Base-by-base conservation (phyloP, 2,113 vertebrate genomes). In the Catharus fuscescens region DNA sequence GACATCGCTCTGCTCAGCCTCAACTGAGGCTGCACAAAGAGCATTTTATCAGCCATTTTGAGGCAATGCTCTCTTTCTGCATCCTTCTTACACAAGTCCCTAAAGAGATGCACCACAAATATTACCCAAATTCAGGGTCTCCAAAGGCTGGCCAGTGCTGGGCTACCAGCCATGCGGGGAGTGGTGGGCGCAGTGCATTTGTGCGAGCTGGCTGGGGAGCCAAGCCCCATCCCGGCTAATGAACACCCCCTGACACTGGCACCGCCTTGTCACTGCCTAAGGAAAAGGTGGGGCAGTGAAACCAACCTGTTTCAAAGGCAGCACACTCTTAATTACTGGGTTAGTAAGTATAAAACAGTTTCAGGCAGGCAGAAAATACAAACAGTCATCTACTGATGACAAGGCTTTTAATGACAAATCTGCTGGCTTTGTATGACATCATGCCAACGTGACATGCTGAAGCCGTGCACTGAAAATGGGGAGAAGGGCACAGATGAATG, bases 291-390 rank as follows among this genome's bases (percentile, higher is more conserved):
- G 91, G 86, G 96, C 83, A 82, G 48, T 17, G 90, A 96, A 97
- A 96, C 92, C 57, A 91, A 79, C 52, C 80, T 70, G 54, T 85
- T 94, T 92, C 88, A 95, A 94, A 97, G 86, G 89, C 87, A 86
- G 70, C 44, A 25, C 81, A 72, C 59, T 70, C 86, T 85, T 85
- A 97, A 96, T 93, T 90, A 88, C 32, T 29, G 82, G 81, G 85
- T 88, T 94, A 87, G 90, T 40, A 74, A 92, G 95, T 82, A 72
- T 62, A 80, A 87, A 92, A 92, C 88, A 86, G 93, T 87, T 94
- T 62, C 95, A 96, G 92, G 67, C 93, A 92, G 92, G 90, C 94
- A 94, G 73, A 93, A 93, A 96, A 95, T 83, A 92, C 78, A 93
- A 94, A 96, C 93, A 92, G 86, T 90, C 95, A 88, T 80, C 91